phyloP scores from a whole-genome alignment of 1,140 invertebrate genomes.

The Nylanderia fulva region DNA sequence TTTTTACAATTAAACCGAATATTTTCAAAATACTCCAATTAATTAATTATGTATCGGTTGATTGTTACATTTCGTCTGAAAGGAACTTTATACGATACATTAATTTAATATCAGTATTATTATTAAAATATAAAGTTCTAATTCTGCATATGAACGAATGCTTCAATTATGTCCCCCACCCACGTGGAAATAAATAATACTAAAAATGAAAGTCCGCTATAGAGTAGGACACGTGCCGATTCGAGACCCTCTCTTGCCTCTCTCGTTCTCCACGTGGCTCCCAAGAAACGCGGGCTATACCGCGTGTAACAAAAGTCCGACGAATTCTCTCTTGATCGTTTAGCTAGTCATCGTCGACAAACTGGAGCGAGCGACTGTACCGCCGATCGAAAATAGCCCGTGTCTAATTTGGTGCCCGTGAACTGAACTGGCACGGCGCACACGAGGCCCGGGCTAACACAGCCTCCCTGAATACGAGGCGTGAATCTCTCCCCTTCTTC shows the following conservation, averaged over 20 bases:
- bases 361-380: slow-evolving; percentile 81
- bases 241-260: not conserved
- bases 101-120: no score
- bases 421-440: slow-evolving; percentile 81
- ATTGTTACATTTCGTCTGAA: no score
- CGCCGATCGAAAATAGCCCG: slow-evolving; percentile 82
- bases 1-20: no score
- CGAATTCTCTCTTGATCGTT: slow-evolving; percentile 8
- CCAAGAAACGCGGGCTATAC: not conserved
- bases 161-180: not conserved
- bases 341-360: slow-evolving; percentile 71
- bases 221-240: slow-evolving; percentile 5
- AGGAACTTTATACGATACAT: no score
- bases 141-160: slow-evolving; percentile 18
- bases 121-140: slow-evolving; percentile 19
- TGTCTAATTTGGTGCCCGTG: slow-evolving; percentile 85
- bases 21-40: no score
- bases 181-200: not conserved
- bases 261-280: slow-evolving; percentile 38
- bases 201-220: slow-evolving; percentile 22
- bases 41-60: no score
- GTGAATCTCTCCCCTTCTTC: slow-evolving; percentile 52
- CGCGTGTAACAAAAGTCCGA: slow-evolving; percentile 24
- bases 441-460: slow-evolving; percentile 65
- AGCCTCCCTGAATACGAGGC: slow-evolving; percentile 66